Evolutionary conservation across 1,140 invertebrate species (phyloP), one percentile per base, ranked within the genome.

Genomic region (Aphelenchoides fujianensis): DNA sequence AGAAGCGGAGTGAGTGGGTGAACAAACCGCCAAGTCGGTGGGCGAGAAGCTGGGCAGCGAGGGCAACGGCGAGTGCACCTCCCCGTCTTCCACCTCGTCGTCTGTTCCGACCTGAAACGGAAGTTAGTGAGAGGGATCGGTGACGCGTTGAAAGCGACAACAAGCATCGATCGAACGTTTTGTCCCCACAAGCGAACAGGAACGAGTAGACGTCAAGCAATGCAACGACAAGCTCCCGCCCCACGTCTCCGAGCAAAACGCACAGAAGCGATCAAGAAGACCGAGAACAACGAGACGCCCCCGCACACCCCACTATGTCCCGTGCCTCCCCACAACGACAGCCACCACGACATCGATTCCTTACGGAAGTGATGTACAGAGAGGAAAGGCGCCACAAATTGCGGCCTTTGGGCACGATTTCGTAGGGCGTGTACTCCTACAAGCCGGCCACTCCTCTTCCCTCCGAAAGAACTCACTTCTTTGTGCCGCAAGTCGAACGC

Each of bases 291-390:
- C 41, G n/a, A n/a, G n/a, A n/a, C n/a, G n/a, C n/a, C n/a, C n/a
- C n/a, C n/a, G n/a, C n/a, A n/a, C n/a, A n/a, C n/a, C n/a, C n/a
- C n/a, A n/a, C n/a, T n/a, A n/a, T n/a, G n/a, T n/a, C n/a, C n/a
- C n/a, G n/a, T n/a, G n/a, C n/a, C n/a, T n/a, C n/a, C n/a, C n/a
- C n/a, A n/a, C n/a, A n/a, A n/a, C n/a, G n/a, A n/a, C n/a, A n/a
- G n/a, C n/a, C n/a, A n/a, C n/a, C n/a, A n/a, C n/a, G n/a, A n/a
- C n/a, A n/a, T n/a, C n/a, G n/a, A n/a, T n/a, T n/a, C 7, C 23
- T 73, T 73, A 70, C 68, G 2, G 68, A 72, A 23, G n/a, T 7
- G 9, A 73, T 72, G 68, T 72, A 70, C 16, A 70, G 19, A 28
- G 69, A 73, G 2, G 64, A 73, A 16, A 72, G 30, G 30, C 68